Conservation (phyloP, 2,797 vertebrate genomes). For the Emydoidea blandingii region DNA sequence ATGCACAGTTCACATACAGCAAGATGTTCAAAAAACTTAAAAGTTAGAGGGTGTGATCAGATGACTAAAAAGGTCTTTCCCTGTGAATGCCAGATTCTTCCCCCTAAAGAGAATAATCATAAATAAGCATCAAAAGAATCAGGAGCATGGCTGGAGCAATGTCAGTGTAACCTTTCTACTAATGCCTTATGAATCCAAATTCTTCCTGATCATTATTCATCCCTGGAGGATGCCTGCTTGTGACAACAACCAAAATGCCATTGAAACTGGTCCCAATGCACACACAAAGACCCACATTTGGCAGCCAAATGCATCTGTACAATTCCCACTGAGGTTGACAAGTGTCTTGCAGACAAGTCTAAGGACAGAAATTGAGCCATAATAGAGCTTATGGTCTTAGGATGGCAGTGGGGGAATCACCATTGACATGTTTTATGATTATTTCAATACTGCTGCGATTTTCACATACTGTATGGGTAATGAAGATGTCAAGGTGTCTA, state of each 20-base stretch:
- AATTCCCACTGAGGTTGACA: neutral
- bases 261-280: neutral
- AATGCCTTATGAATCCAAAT: neutral
- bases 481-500: neutral
- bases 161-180: neutral
- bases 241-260: neutral
- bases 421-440: neutral
- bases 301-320: neutral
- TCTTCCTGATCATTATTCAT: neutral
- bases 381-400: neutral
- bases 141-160: neutral
- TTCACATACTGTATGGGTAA: neutral
- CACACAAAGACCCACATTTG: neutral
- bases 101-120: neutral
- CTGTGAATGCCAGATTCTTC: neutral
- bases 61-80: neutral
- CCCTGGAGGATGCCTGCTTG: neutral
- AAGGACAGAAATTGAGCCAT: neutral
- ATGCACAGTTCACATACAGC: neutral
- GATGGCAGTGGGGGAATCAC: neutral
- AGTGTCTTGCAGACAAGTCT: neutral
- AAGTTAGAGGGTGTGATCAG: rapidly evolving
- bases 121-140: neutral
- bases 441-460: neutral
- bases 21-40: neutral